Evolutionary conservation across 2,797 vertebrate genomes (phyloP).

Genomic region (Luscinia megarhynchos): DNA sequence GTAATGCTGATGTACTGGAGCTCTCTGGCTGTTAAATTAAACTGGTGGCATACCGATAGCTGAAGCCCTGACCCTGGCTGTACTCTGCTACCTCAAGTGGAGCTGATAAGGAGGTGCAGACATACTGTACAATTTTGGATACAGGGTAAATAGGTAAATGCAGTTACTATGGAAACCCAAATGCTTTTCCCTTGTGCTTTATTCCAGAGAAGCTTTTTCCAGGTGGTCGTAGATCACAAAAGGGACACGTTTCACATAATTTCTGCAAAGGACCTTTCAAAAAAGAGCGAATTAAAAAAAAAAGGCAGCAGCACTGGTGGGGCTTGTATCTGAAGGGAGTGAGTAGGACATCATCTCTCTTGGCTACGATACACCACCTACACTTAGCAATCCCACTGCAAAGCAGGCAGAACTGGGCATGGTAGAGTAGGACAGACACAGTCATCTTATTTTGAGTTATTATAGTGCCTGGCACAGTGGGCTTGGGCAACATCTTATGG

Average conservation of each 20-base stretch:
- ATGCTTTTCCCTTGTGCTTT: slow-evolving; percentile 62
- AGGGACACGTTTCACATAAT: slow-evolving; percentile 21
- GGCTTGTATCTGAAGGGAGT: slow-evolving; percentile 30
- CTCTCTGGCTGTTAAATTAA: neutral
- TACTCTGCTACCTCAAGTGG: slow-evolving; percentile 68
- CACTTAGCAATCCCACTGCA: slow-evolving; percentile 2
- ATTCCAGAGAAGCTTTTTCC: slow-evolving; percentile 45
- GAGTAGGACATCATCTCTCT: slow-evolving; percentile 56
- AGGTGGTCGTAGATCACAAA: slow-evolving; percentile 46
- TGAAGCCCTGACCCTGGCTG: slow-evolving; percentile 52
- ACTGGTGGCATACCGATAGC: neutral
- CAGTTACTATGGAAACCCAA: slow-evolving; percentile 76
- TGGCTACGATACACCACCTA: slow-evolving; percentile 49
- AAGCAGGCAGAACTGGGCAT: slow-evolving; percentile 20
- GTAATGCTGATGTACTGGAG: neutral
- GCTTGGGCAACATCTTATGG: neutral
- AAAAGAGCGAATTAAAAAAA: neutral
- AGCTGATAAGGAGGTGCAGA: slow-evolving; percentile 68
- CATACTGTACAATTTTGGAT: slow-evolving; percentile 64
- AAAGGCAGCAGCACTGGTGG: neutral
- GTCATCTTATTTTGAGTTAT: slow-evolving; percentile 20
- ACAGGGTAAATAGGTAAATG: slow-evolving; percentile 74
- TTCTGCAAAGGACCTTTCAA: neutral
- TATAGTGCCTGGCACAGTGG: neutral
- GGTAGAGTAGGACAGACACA: slow-evolving; percentile 32